Evolutionary conservation across 2,888 invertebrate species (phyloP).

Genomic region (Scaptodrosophila latifasciaeformis): DNA sequence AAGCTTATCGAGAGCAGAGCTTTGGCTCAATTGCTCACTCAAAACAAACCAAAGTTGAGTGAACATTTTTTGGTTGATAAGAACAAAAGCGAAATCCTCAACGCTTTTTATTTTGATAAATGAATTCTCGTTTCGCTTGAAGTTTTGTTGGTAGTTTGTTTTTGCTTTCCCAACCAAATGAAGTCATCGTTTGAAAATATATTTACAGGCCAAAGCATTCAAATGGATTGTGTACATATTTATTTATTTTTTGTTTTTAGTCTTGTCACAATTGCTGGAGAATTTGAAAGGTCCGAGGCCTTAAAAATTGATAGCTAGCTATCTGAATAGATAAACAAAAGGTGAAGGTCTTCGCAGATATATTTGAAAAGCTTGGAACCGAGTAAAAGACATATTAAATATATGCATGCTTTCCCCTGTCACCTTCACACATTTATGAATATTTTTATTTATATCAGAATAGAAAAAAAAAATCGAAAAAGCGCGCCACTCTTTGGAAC

Average conservation of each 20-base stretch:
- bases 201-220: conserved; percentile 22
- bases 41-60: conserved; percentile 46
- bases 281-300: too few species aligned
- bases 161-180: conserved; percentile 40
- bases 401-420: too few species aligned
- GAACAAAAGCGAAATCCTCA: too few species aligned
- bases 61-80: conserved; percentile 30
- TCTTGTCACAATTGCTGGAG: too few species aligned
- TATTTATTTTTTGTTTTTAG: neutral
- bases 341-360: neutral
- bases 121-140: conserved; percentile 30
- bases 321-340: too few species aligned
- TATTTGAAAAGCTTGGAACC: too few species aligned
- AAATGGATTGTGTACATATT: too few species aligned
- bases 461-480: too few species aligned
- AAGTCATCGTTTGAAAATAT: conserved; percentile 58
- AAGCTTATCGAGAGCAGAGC: conserved; percentile 15
- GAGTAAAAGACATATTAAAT: neutral
- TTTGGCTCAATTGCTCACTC: conserved; percentile 38
- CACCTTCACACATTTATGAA: neutral
- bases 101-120: conserved; percentile 59
- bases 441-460: too few species aligned
- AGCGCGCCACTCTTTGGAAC: too few species aligned
- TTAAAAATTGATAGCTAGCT: too few species aligned
- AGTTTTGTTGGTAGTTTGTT: conserved; percentile 42